Conservation (phyloP, 2,113 vertebrate species). For the Entelurus aequoreus region DNA sequence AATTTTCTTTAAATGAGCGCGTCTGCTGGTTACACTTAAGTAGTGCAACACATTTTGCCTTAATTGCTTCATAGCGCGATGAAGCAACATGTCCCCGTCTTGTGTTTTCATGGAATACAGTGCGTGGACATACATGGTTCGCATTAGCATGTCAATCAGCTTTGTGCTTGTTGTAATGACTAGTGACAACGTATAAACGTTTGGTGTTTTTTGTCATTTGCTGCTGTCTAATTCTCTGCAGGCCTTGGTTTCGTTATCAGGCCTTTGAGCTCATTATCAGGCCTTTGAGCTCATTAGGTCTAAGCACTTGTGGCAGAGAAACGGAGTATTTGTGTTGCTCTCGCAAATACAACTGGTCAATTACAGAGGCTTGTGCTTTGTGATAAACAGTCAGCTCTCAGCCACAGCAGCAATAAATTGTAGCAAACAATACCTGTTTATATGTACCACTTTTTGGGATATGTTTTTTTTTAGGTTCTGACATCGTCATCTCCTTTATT, state of each 20-base stretch:
- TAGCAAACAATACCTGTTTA: too few relatives aligned
- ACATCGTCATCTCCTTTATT: too few relatives aligned
- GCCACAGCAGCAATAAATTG: too few relatives aligned
- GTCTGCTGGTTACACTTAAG: too few relatives aligned
- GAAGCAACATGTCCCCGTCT: not conserved
- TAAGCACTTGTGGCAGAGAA: slow-evolving; percentile 52
- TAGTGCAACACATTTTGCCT: too few relatives aligned
- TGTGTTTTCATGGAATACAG: not conserved
- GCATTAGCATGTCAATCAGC: slow-evolving; percentile 23
- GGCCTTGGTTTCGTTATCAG: slow-evolving; percentile 53
- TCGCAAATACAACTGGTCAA: slow-evolving; percentile 38
- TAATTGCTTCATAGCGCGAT: too few relatives aligned
- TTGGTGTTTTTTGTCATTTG: slow-evolving; percentile 25
- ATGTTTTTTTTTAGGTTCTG: too few relatives aligned
- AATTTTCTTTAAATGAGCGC: too few relatives aligned
- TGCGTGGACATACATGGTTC: not conserved
- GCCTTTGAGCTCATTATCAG: slow-evolving; percentile 57
- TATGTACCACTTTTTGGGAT: too few relatives aligned
- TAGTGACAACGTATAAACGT: slow-evolving; percentile 36
- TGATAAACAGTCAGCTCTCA: not conserved
- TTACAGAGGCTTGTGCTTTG: slow-evolving; percentile 12
- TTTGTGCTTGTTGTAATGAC: slow-evolving; percentile 24
- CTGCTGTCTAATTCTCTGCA: slow-evolving; percentile 22
- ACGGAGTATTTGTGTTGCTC: slow-evolving; percentile 36
- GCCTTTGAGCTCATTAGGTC: slow-evolving; percentile 54